phyloP scores from a whole-genome alignment of 2,797 vertebrate genomes.

The Crax fasciolata region DNA sequence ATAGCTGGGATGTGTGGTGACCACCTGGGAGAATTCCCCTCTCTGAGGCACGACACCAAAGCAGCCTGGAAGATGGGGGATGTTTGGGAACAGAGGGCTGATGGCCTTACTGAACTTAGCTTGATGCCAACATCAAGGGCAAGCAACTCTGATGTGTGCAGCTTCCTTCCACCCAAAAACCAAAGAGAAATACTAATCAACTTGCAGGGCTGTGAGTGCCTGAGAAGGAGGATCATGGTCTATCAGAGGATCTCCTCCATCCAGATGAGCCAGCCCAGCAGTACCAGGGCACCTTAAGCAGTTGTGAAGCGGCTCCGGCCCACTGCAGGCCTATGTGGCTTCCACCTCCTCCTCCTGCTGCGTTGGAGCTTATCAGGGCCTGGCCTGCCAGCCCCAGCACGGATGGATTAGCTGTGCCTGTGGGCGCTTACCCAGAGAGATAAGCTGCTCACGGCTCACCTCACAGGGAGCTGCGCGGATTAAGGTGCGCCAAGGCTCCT shows the following conservation, averaged over 20 bases:
- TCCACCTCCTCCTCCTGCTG: background rate
- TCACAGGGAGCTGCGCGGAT: background rate
- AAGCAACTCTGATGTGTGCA: background rate
- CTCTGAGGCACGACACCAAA: fast-evolving
- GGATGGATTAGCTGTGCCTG: background rate
- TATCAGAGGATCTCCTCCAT: background rate
- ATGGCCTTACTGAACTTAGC: fast-evolving
- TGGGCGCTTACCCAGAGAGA: conserved; percentile 13
- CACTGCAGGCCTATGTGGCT: background rate
- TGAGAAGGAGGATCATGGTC: background rate
- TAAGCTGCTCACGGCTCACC: background rate
- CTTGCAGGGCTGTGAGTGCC: background rate
- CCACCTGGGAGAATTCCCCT: fast-evolving
- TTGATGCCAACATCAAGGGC: background rate
- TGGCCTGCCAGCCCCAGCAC: background rate
- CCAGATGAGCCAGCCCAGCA: background rate
- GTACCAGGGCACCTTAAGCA: background rate
- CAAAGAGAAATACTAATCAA: background rate
- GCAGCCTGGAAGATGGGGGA: background rate
- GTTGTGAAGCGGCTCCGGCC: background rate
- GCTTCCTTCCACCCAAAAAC: background rate
- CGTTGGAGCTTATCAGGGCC: background rate
- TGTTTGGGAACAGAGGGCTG: fast-evolving
- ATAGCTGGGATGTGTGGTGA: background rate
- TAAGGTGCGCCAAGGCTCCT: background rate